These are phyloP conservation scores for Orussus abietinus DNA, from an alignment of 1,140 invertebrate species.

Conservation along the genomic window DNA sequence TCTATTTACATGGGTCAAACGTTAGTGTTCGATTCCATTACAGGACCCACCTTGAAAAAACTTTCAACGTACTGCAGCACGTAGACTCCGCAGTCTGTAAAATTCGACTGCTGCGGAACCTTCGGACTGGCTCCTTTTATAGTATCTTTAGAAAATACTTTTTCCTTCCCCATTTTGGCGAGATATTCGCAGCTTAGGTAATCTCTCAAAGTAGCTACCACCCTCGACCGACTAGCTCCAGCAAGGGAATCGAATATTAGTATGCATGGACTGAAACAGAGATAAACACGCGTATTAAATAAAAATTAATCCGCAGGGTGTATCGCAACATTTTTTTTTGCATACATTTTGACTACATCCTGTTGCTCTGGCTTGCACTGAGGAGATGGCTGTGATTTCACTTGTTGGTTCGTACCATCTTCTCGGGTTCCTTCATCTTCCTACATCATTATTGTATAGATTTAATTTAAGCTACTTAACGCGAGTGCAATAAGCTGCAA, in stretches of 20 bases:
- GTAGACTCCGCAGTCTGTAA: constrained; percentile 94
- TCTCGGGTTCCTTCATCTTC: constrained; percentile 32
- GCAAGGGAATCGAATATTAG: constrained; percentile 92
- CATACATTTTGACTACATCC: constrained; percentile 35
- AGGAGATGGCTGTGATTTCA: constrained; percentile 8
- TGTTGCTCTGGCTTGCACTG: constrained; percentile 11
- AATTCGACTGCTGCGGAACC: constrained; percentile 96
- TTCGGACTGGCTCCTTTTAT: constrained; percentile 81
- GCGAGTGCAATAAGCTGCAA: too few species aligned
- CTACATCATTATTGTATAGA: too few species aligned
- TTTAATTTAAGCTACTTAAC: too few species aligned
- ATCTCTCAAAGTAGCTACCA: constrained; percentile 82
- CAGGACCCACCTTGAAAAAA: constrained; percentile 75
- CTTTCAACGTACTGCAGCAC: constrained; percentile 93
- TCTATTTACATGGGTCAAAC: too few species aligned
- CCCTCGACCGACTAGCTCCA: constrained; percentile 71
- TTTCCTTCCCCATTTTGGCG: constrained; percentile 65
- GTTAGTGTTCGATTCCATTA: too few species aligned
- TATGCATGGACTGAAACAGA: constrained; percentile 83
- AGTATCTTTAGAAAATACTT: constrained; percentile 71
- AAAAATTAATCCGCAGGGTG: too few species aligned
- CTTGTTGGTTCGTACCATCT: constrained; percentile 10
- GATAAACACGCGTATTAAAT: too few species aligned
- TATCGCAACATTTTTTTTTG: constrained; percentile 5
- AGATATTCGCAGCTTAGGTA: constrained; percentile 88